Evolutionary conservation across 1,140 invertebrate genomes (phyloP), one percentile per base, ranked within the genome.

Genomic region (Gonatopus flavifemur): DNA sequence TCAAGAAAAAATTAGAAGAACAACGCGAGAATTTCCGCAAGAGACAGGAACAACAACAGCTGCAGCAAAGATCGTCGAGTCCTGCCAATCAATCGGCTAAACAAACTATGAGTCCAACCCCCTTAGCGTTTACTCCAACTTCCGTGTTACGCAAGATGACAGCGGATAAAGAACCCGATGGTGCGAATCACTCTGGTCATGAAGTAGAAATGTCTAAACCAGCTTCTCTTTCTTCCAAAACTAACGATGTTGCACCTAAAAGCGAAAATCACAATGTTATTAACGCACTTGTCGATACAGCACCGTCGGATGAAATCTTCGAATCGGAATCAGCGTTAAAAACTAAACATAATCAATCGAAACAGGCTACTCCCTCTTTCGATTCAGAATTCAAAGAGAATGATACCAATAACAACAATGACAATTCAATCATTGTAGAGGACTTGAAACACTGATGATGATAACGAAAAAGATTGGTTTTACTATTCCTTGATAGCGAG

Each of bases 111-210:
- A 76, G 74, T 31, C 82, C 86, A 7, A 86, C 87, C 25, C 86
- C 86, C 5, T 78, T 90, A 46, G 88, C 91, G 3, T 95, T 95
- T 74, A 94, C 91, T 3, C 93, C 93, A 35, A 95, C 92, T 7
- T 93, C 92, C 33, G 88, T 93, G 25, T 82, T 96, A 63, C 83
- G 92, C 22, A 96, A 95, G 77, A 93, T 95, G 91, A 93, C 91
- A 31, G 91, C 90, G 16, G 92, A 94, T 59, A 93, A 91, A 71
- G 88, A 90, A 57, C 78, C 74, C 21, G 83, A 84, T 57, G 73
- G 72, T 78, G 71, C 67, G 76, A 70, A 70, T 62, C 55, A 61
- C 37, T 62, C 55, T 44, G 49, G 49, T 47, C 37, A 38, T 45
- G 46, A 62, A 57, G 50, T 67, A 59, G 50, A 61, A 57, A 28